Evolutionary conservation across 2,797 vertebrate species (phyloP), one percentile per base, ranked within the genome.

Genomic region (Tympanoctomys barrerae): DNA sequence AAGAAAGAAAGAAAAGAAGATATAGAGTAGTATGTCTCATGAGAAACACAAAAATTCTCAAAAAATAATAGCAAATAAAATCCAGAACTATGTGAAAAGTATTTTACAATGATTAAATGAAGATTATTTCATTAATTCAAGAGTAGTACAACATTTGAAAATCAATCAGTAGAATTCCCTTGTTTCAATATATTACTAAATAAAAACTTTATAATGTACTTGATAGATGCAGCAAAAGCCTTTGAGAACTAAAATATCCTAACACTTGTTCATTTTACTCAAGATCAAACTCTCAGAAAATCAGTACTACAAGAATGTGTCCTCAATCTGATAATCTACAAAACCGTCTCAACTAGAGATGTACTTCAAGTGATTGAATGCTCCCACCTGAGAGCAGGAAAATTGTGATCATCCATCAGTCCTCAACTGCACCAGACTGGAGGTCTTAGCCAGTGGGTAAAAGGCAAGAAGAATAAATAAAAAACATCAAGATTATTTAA

Each of bases 31-130:
- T 19, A 21, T 46, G 12, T 5, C 5, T 87, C 18, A n/a, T 59
- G 33, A 96, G 79, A 70, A 94, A 42, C 54, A 75, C 7, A 46
- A 59, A 61, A 54, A 87, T 4, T 19, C 49, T 39, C 57, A 57
- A 10, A 78, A 82, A 73, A 79, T 62, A 71, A 62, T 66, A 61
- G 3, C 36, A 91, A 87, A 81, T 80, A 33, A 90, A 91, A 90
- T 33, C 11, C 33, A 91, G n/a, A 6, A 83, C 22, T 83, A n/a
- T 26, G 46, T 24, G 42, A 49, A 79, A 36, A 79, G 11, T 49
- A 75, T 46, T 68, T 52, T 42, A 5, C 21, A 92, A 22, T 66
- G 62, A 87, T 7, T n/a, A 80, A 71, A 61, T 71, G 21, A 16
- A 46, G 4, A 14, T 66, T 54, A 39, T 91, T 10, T 85, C 9